phyloP scores from a whole-genome alignment of 1,140 invertebrate genomes.

The Meloidogyne floridensis region DNA sequence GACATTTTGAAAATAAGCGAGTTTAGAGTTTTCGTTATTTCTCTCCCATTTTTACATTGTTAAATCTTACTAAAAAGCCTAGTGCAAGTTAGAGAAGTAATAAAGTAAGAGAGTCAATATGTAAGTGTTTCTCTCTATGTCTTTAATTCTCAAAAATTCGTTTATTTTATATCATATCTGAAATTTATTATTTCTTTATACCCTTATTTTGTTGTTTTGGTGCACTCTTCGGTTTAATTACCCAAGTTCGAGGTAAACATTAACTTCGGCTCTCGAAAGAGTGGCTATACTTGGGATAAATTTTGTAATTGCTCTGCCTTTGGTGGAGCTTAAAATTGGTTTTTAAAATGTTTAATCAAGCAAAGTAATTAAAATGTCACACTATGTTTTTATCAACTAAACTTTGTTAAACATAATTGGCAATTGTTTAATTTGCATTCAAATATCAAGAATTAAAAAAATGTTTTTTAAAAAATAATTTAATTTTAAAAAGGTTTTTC shows the following conservation, averaged over 20 bases:
- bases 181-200: background rate
- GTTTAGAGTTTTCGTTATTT: background rate
- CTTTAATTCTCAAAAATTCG: background rate
- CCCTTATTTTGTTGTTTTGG: background rate
- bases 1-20: background rate
- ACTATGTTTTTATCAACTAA: no score
- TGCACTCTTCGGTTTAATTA: background rate
- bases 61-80: no score
- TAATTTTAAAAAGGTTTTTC: constrained; percentile 30
- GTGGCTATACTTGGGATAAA: background rate
- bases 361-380: no score
- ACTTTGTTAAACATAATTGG: no score
- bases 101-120: background rate
- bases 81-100: background rate
- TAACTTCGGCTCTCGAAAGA: background rate
- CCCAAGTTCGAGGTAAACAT: constrained; percentile 6
- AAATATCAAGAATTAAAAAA: no score
- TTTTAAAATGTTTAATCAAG: no score
- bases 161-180: background rate
- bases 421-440: no score
- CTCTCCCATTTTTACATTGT: background rate
- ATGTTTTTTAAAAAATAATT: background rate
- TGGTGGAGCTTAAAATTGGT: no score
- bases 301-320: background rate
- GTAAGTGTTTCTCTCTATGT: background rate